Base-by-base conservation (phyloP, 23 tunicate species). In the Phallusia fumigata region DNA sequence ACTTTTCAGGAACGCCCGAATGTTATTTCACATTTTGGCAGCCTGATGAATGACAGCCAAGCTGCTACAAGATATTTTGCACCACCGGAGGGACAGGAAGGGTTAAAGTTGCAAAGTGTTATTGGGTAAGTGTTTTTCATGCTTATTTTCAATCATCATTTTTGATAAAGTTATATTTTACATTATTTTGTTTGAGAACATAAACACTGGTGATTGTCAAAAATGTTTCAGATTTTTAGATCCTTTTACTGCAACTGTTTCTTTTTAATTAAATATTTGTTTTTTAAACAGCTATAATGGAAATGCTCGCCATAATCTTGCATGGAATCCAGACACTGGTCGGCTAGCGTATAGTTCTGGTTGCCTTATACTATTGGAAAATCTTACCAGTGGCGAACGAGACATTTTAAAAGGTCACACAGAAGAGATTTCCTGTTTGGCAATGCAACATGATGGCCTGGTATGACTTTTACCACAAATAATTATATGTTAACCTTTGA, bases 401-500 rank as follows among this genome's bases (percentile, higher is more conserved):
- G 53, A 53, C 10, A 65, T 81, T 80, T 40, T 89, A 35, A 74
- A 28, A 13, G 98, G 93, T 0, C 94, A 94, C 79, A 75, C 87
- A 0, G 98, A 94, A 58, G 98, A 94, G 47, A 83, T 94, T 26
- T 86, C 98, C 0, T 85, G 95, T 49, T 24, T 94, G 50, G 90
- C 94, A 11, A 83, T 94, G 85, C 98, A 94, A 75, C 86, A 94
- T 83, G 91, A 94, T 65, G 85, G 94, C 18, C 90, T 82, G 86
- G 98, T 94, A 36, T 19, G 80, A 33, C 8, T 58, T 58, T 8
- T 24, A 58, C 11, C 28, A 58, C 69, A 51, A 51, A 13, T 51
- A 51, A 51, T 51, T n/a, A n/a, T n/a, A n/a, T n/a, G n/a, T n/a
- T n/a, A n/a, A n/a, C n/a, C n/a, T n/a, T n/a, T n/a, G n/a, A n/a